Base-by-base conservation (phyloP, 92 coral and sea anemone genomes). In the Porites rus region DNA sequence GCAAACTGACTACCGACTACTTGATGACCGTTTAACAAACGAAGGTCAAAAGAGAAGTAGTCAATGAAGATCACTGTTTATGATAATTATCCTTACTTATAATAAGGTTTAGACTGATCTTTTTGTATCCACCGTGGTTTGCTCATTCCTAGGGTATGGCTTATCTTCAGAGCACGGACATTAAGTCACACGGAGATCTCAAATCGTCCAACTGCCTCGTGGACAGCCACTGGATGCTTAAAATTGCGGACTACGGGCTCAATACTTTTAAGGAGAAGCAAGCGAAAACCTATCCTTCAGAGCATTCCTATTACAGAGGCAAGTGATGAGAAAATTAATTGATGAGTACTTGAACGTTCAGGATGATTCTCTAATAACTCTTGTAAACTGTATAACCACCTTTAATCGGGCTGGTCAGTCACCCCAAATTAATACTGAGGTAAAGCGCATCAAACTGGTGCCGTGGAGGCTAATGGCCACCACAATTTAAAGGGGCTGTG, bases 151-250 rank as follows among this genome's bases (percentile, higher is more conserved):
- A 97, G 99, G 99, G 98, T 8, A 97, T 97, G 99, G 84, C 86
- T 24, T 97, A 89, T 69, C 88, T 97, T 51, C 99, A 97, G 68
- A 87, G 97, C 70, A 91, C 93, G 25, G 99, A 97, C 78, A 86
- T 97, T 65, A 97, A 95, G 79, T 93, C 96, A 18, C 99, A 97
- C 60, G 99, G 99, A 2, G 93, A 97, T 83, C 94, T 97, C 10
- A 97, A 97, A 85, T 95, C 99, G 9, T 91, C 97, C 10, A 97
- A 97, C 80, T 97, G 99, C 60, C 82, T 97, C 64, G 96, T 97
- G 24, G 99, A 97, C 67, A 97, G 98, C 92, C 98, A 98, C 67
- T 97, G 99, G 99, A 97, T 95, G 54, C 89, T 97, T 56, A 97
- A 95, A 72, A 91, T 97, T 72, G 91, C 99, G 5, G 99, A 97